phyloP scores from a whole-genome alignment of 1,140 invertebrate species.

The Schlechtendalia chinensis region DNA sequence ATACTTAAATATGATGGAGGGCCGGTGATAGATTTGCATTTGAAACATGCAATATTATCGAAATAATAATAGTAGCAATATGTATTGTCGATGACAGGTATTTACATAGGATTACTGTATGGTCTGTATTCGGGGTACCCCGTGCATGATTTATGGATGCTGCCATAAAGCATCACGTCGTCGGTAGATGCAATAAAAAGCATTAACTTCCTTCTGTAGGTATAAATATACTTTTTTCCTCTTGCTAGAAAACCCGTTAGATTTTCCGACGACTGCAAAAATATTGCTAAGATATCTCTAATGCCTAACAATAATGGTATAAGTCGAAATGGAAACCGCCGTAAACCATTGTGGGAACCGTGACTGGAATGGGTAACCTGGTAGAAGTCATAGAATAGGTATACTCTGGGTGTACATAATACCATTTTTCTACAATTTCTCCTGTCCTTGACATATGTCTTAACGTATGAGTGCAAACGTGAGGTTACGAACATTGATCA shows the following conservation, averaged over 20 bases:
- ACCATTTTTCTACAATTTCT: constrained; percentile 5
- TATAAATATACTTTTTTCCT: constrained; percentile 7
- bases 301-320: constrained; percentile 38
- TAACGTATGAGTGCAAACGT: not conserved
- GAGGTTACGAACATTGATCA: constrained; percentile 9
- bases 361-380: constrained; percentile 32
- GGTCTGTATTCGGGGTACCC: constrained; percentile 28
- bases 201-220: constrained; percentile 26
- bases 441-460: constrained; percentile 2
- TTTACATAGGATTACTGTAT: constrained; percentile 45
- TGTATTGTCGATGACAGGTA: constrained; percentile 48
- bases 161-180: constrained; percentile 35
- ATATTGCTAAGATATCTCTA: constrained; percentile 35
- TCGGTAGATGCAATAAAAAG: constrained; percentile 43
- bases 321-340: constrained; percentile 32
- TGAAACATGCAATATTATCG: constrained; percentile 2
- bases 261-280: constrained; percentile 21
- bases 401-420: constrained; percentile 1
- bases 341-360: constrained; percentile 35
- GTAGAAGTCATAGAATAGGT: not conserved
- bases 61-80: constrained; percentile 43
- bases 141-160: constrained; percentile 33
- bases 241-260: constrained; percentile 35
- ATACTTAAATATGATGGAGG: not conserved
- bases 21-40: not conserved